Conservation (phyloP, 1,140 invertebrate species). For the Drosophila setifemur region DNA sequence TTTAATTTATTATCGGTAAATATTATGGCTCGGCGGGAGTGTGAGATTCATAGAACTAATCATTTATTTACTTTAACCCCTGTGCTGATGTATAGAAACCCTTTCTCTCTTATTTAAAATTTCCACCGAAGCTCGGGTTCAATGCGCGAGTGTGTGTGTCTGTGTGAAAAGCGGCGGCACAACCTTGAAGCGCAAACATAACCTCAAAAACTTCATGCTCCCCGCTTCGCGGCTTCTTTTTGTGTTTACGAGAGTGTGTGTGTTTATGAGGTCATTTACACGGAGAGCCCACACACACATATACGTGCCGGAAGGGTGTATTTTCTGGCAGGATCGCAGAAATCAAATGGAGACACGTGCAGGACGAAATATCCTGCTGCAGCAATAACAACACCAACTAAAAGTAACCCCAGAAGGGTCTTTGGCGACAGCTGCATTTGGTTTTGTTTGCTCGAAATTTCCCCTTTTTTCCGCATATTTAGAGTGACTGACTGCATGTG, state of each 20-base stretch:
- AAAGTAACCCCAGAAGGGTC: conserved; percentile 5
- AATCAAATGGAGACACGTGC: conserved; percentile 8
- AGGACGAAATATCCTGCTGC: conserved; percentile 22
- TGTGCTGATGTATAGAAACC: not conserved
- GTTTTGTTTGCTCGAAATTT: conserved; percentile 55
- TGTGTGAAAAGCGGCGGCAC: conserved; percentile 31
- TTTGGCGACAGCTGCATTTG: conserved; percentile 57
- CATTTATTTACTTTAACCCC: no score
- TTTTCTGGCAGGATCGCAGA: conserved; percentile 33
- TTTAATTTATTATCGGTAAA: conserved; percentile 35
- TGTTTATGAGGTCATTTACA: conserved; percentile 74
- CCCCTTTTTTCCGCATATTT: conserved; percentile 30
- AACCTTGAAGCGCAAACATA: conserved; percentile 71
- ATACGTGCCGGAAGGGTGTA: conserved; percentile 7
- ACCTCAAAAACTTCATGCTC: conserved; percentile 59
- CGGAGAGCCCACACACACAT: conserved; percentile 22
- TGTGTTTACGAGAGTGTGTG: not conserved
- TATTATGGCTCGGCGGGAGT: not conserved
- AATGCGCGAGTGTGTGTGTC: conserved; percentile 20
- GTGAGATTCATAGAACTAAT: not conserved
- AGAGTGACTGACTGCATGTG: no score
- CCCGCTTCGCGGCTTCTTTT: conserved; percentile 18
- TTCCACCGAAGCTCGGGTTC: conserved; percentile 20
- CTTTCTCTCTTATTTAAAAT: not conserved
- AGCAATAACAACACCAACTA: conserved; percentile 20